Evolutionary conservation across 2,797 vertebrate species (phyloP), one percentile per base, ranked within the genome.

Genomic region (Percopsis omiscomaycus): DNA sequence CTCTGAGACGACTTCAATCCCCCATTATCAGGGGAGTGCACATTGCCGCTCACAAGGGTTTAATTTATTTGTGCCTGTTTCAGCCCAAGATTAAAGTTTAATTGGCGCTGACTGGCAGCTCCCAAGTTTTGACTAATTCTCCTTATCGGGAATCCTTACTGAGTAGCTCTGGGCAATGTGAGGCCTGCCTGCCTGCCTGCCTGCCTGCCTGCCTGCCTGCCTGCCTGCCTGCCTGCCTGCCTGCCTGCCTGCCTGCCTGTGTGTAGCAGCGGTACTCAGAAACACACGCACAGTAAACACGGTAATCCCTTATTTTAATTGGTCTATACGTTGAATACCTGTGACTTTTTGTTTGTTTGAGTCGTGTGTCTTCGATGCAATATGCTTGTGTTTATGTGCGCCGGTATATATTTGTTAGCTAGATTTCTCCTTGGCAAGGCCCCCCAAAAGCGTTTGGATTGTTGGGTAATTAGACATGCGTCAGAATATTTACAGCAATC

Each of bases 1-100:
- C 90, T 90, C 87, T 85, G 78, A 93, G 90, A 92, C 67, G 89
- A 89, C 92, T 92, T 92, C 91, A 92, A 92, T 90, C 90, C 90
- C 82, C 86, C 89, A 93, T 92, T 93, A 93, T 94, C 93, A 93
- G 91, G 90, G 88, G 87, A 88, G 88, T 74, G 80, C 92, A 93
- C 92, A 94, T 94, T 94, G 92, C 92, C 82, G 86, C 88, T 92
- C 91, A 93, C 89, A 90, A 93, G 91, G 90, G 90, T 93, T 93
- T 93, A 92, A 94, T 93, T 93, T 94, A 93, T 94, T 93, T 94
- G 92, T 92, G 93, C 91, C 92, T 94, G 93, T 94, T 94, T 93
- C 92, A 92, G 91, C 90, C 91, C 85, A 89, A 93, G 92, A 94
- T 93, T 93, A 93, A 93, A 93, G 92, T 93, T 94, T 93, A 93